phyloP scores from a whole-genome alignment of 1,140 invertebrate genomes.

The Nautilus pompilius region DNA sequence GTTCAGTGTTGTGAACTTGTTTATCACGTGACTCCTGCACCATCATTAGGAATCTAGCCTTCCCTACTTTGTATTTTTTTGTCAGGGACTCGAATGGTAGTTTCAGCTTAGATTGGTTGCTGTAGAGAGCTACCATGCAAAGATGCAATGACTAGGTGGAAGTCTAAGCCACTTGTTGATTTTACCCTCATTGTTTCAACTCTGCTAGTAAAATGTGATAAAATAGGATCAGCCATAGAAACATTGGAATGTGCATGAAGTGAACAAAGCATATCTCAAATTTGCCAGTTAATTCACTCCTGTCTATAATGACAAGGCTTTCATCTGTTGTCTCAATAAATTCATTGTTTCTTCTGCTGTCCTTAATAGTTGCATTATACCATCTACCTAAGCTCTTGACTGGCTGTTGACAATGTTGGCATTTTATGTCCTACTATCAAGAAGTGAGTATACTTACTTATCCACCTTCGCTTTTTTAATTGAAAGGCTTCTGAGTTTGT shows the following conservation, averaged over 20 bases:
- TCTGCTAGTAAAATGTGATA: not conserved
- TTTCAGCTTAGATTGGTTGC: not conserved
- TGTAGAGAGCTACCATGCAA: not conserved
- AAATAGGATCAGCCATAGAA: not conserved
- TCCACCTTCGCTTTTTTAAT: not conserved
- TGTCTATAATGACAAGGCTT: not conserved
- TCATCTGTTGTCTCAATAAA: not conserved
- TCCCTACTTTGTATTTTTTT: not conserved
- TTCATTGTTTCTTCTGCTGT: no score
- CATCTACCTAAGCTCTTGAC: not conserved
- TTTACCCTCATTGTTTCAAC: not conserved
- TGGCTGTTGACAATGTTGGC: not conserved
- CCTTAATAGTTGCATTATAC: not conserved
- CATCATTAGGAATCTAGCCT: not conserved
- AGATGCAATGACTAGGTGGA: not conserved
- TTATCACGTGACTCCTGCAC: not conserved
- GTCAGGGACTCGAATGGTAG: not conserved
- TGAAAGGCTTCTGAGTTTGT: not conserved
- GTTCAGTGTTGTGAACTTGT: not conserved
- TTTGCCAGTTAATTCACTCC: no score
- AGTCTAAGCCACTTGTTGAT: not conserved
- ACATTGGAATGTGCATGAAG: not conserved
- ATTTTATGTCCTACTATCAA: not conserved
- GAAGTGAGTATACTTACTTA: not conserved
- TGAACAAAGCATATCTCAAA: not conserved